phyloP scores from a whole-genome alignment of 2,797 vertebrate species.

The Sebastes glaucus region DNA sequence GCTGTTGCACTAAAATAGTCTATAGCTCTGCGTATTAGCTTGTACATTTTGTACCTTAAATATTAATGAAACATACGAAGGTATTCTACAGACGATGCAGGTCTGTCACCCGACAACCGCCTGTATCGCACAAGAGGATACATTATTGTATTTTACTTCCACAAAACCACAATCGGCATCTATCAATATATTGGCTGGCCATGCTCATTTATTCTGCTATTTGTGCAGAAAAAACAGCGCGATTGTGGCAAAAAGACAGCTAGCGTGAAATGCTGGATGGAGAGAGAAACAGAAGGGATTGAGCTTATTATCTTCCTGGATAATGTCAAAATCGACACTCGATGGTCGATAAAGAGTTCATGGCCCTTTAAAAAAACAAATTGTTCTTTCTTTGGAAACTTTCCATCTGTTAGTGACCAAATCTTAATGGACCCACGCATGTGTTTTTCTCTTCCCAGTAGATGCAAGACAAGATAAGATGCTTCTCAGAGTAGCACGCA shows the following conservation, averaged over 20 bases:
- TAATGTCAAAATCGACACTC: too few species aligned
- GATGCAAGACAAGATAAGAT: too few species aligned
- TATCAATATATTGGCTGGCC: background rate
- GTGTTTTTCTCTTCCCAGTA: too few species aligned
- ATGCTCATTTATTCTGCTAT: background rate
- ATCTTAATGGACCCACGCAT: too few species aligned
- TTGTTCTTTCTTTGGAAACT: too few species aligned
- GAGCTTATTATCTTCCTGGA: too few species aligned
- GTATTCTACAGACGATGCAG: background rate
- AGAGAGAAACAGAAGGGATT: background rate
- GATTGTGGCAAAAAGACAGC: background rate
- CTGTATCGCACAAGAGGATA: background rate
- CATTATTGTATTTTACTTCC: background rate
- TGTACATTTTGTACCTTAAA: background rate
- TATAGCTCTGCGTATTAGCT: background rate
- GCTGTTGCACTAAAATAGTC: background rate
- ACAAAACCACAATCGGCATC: background rate
- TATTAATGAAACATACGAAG: background rate
- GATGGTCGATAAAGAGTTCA: too few species aligned
- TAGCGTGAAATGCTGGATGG: background rate
- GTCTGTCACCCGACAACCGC: background rate
- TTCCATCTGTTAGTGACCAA: too few species aligned
- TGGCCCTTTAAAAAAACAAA: too few species aligned
- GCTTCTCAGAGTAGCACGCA: too few species aligned
- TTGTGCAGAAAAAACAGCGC: background rate